phyloP scores from a whole-genome alignment of 2,113 vertebrate species.

The Scolopax mira region DNA sequence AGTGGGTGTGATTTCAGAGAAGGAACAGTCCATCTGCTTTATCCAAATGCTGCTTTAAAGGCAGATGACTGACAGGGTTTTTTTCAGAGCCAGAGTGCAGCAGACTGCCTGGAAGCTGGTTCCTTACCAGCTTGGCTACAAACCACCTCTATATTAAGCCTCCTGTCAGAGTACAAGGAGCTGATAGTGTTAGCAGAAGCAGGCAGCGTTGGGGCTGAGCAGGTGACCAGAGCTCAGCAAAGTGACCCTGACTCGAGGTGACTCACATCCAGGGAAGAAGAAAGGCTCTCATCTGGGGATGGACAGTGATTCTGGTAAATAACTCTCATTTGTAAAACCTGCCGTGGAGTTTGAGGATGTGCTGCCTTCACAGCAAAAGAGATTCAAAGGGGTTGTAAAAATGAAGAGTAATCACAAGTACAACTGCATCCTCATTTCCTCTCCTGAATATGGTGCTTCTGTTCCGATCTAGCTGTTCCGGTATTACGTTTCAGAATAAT shows the following conservation, averaged over 20 bases:
- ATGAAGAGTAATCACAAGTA: background rate
- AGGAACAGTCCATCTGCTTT: conserved; percentile 48
- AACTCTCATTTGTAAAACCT: background rate
- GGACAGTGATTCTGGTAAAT: background rate
- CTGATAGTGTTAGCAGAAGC: background rate
- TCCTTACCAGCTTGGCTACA: background rate
- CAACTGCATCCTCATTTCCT: background rate
- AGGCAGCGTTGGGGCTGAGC: background rate
- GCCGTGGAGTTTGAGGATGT: background rate
- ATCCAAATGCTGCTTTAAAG: conserved; percentile 38
- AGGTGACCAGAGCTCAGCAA: background rate
- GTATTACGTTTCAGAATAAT: background rate
- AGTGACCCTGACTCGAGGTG: background rate
- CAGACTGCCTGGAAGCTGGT: background rate
- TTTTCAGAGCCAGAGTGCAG: background rate
- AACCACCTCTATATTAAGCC: background rate
- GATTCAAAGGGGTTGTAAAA: background rate
- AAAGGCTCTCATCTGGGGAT: background rate
- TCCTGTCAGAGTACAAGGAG: background rate
- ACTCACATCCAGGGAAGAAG: background rate
- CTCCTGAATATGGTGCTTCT: background rate
- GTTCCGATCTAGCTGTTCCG: background rate
- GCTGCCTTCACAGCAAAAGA: background rate
- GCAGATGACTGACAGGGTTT: background rate
- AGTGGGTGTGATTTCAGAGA: conserved; percentile 26